Evolutionary conservation across 2,888 invertebrate species (phyloP), one percentile per base, ranked within the genome.

Genomic region (Bhutanitis thaidina): DNA sequence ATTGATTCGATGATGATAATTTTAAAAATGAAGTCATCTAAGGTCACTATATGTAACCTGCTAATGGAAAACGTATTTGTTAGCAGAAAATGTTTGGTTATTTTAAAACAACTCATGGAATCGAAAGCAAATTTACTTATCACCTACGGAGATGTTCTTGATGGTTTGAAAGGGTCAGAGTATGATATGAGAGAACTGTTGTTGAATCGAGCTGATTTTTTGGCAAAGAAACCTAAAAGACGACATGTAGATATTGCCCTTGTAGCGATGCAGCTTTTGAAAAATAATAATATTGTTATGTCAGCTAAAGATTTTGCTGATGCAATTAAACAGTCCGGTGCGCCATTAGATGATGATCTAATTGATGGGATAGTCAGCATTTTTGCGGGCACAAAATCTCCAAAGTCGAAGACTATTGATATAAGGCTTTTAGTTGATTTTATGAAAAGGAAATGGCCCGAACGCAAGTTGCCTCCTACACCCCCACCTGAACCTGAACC

Each of bases 371-470:
- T 84, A 2, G 55, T 61, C 0, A 58, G 64, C 37, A 48, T 52
- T 0, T 83, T 82, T 52, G 46, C 72, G 16, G 81, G 71, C 2
- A 65, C 74, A 9, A 62, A 56, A 39, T 45, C 49, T 14, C 46
- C 55, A 1, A 81, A 83, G 54, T 7, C 54, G 1, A 80, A 71
- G 54, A 66, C 60, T 3, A 63, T 84, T 15, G 61, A 76, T 62
- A 43, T 83, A 1, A 55, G 32, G 4, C 20, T 47, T 7, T 15
- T 81, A 32, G 72, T 62, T 1, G 82, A 83, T 13, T 84, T 67
- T 55, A 59, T 78, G n/a, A 63, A 61, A 41, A 66, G 77, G 20
- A 76, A 76, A 59, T 84, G 82, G 81, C 83, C 84, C 2, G 79
- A 81, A 1, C 69, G 69, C 12, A 61, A 72, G 27, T 53, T 83